Percentiles rank a stretch among this genome's conserved stretches.
Conservation (phyloP, 2,888 invertebrate genomes). For the Calliopum simillimum region DNA sequence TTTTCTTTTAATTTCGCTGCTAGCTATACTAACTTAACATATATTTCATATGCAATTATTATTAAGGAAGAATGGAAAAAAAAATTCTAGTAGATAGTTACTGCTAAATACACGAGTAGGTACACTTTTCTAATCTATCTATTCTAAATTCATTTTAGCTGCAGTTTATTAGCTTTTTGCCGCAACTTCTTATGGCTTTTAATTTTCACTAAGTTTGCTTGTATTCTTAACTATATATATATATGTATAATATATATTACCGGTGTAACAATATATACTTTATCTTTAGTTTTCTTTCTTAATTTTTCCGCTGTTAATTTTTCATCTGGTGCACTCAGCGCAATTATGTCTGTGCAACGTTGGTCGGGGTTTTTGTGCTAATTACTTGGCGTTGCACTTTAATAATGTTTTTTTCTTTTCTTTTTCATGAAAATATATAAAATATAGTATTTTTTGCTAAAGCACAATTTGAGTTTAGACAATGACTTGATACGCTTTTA, state of each 20-base stretch:
- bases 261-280: background rate
- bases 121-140: constrained; percentile 20
- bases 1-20: constrained; percentile 20
- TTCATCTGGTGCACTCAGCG: constrained; percentile 20
- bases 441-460: background rate
- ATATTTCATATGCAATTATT: constrained; percentile 20
- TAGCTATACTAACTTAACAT: constrained; percentile 3
- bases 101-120: background rate
- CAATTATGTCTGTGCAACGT: constrained; percentile 26
- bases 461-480: too few relatives aligned
- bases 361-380: constrained; percentile 29
- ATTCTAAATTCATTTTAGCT: constrained; percentile 30
- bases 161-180: constrained; percentile 40
- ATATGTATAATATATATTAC: background rate
- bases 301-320: constrained; percentile 33
- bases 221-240: background rate
- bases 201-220: background rate
- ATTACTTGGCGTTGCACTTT: constrained; percentile 39
- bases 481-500: constrained; percentile 2
- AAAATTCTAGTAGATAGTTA: constrained; percentile 12
- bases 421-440: constrained; percentile 8
- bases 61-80: background rate
- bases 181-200: constrained; percentile 36
- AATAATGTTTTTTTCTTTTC: background rate
- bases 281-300: background rate